Base-by-base conservation (phyloP, 2,888 invertebrate genomes). In the Drosophila monieri region DNA sequence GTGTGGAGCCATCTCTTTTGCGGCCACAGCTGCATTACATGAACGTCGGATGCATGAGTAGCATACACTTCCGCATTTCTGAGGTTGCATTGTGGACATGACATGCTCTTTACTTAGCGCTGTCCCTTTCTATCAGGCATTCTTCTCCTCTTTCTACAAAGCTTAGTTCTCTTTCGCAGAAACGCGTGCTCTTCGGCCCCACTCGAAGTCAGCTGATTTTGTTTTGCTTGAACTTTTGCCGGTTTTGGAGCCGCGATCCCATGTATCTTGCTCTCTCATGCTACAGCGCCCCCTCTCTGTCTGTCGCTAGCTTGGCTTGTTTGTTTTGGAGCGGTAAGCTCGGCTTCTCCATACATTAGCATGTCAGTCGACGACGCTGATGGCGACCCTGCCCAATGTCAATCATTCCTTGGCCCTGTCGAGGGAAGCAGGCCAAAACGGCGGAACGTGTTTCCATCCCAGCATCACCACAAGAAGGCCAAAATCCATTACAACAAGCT, bases 141-240 rank as follows among this genome's bases (percentile, higher is more conserved):
- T 53, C 9, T 41, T 27, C 9, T 30, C 44, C 51, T 53, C 52
- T 21, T 48, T 43, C 61, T 37, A 27, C 51, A 39, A 23, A 35
- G 18, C 30, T 49, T 9, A 32, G 32, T 32, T 15, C 67, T 56
- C 74, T 67, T 61, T 58, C 54, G 43, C 10, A 18, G 43, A 15
- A 41, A 18, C 49, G 35, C 46, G 25, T 8, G 39, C 41, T 54
- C 60, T 66, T 53, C 55, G 49, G 54, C 51, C 46, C 44, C 43
- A 61, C 64, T 62, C 54, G 18, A 62, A 74, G 78, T 81, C 85
- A 85, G 85, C 85, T 85, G 85, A 78, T 85, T 85, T 86, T 85
- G 84, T 85, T 85, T 84, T 86, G 86, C 76, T 86, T 84, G 81
- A 85, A 83, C 85, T 85, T 85, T 81, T 85, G 83, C 77, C 78